A percentile compares a stretch with the other conserved stretches of the same genome.
These are phyloP conservation scores for Thryonomys swinderianus DNA, from an alignment of 2,113 vertebrate genomes.

Conservation along the genomic window DNA sequence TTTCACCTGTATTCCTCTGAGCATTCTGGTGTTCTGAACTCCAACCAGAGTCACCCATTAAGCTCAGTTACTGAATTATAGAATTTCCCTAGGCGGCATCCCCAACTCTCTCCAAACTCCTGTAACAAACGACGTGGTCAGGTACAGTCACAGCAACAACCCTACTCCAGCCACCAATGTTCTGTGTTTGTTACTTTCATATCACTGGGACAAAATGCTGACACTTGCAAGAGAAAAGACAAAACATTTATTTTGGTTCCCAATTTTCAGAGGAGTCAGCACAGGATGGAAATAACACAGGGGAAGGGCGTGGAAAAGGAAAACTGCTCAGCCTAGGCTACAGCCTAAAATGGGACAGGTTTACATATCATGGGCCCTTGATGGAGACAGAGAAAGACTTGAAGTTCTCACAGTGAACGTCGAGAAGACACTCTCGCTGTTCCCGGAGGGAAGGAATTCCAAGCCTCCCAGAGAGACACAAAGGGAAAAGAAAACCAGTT, in stretches of 20 bases:
- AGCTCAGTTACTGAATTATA: not conserved
- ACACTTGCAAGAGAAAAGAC: not conserved
- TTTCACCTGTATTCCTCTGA: not conserved
- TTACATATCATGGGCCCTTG: not conserved
- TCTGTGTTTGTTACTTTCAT: not conserved
- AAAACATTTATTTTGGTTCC: not conserved
- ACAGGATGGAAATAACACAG: not conserved
- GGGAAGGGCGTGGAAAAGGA: not conserved
- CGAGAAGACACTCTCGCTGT: not conserved
- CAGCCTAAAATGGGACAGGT: not conserved
- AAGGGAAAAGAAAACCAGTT: not conserved
- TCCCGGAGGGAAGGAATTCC: not conserved
- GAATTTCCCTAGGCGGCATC: not conserved
- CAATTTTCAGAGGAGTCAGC: not conserved
- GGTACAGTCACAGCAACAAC: not conserved
- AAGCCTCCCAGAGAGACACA: not conserved
- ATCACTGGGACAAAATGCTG: not conserved
- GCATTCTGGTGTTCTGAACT: not conserved
- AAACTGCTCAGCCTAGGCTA: not conserved
- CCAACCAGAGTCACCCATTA: not conserved
- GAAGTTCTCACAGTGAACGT: not conserved
- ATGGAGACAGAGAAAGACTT: not conserved
- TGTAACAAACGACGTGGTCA: not conserved
- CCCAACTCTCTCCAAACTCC: not conserved
- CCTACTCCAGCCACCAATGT: not conserved